A percentile compares a stretch with the other conserved stretches of the same genome.
Conservation (phyloP, 1,140 invertebrate species). For the Caerostris extrusa region DNA sequence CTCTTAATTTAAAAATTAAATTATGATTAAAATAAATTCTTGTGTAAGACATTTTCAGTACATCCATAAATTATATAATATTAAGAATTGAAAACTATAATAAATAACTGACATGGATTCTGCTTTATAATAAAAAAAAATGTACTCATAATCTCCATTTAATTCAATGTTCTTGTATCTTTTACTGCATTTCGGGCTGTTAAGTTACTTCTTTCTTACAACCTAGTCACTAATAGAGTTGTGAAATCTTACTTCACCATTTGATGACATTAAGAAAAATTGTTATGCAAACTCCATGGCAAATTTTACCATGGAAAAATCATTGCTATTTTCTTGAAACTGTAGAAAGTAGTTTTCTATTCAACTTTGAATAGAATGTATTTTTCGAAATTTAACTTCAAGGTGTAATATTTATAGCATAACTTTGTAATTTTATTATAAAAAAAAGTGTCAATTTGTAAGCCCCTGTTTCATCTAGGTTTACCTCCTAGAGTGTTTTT, state of each 20-base stretch:
- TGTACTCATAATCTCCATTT: too few species aligned
- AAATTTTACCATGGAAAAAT: constrained; percentile 69
- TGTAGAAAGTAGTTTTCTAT: constrained; percentile 77
- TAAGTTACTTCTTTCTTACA: constrained; percentile 35
- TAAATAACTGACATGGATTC: too few species aligned
- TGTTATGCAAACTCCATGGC: constrained; percentile 62
- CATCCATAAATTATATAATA: too few species aligned
- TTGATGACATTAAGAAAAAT: constrained; percentile 9
- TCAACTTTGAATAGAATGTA: constrained; percentile 76
- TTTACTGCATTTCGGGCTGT: neutral
- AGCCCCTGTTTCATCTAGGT: constrained; percentile 64
- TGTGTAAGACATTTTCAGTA: too few species aligned
- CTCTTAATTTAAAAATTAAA: too few species aligned
- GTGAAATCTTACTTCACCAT: constrained; percentile 22
- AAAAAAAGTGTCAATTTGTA: constrained; percentile 71
- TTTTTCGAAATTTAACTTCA: constrained; percentile 76
- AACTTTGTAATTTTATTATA: constrained; percentile 73
- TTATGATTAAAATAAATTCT: too few species aligned
- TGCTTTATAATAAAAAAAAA: too few species aligned
- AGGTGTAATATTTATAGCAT: constrained; percentile 74
- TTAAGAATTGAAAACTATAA: too few species aligned
- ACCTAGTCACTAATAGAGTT: constrained; percentile 13
- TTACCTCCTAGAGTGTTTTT: constrained; percentile 46
- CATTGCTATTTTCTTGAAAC: constrained; percentile 74
- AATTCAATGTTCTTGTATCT: neutral